Evolutionary conservation across 1,140 invertebrate genomes (phyloP), one percentile per base, ranked within the genome.

Genomic region (Venturia canescens): DNA sequence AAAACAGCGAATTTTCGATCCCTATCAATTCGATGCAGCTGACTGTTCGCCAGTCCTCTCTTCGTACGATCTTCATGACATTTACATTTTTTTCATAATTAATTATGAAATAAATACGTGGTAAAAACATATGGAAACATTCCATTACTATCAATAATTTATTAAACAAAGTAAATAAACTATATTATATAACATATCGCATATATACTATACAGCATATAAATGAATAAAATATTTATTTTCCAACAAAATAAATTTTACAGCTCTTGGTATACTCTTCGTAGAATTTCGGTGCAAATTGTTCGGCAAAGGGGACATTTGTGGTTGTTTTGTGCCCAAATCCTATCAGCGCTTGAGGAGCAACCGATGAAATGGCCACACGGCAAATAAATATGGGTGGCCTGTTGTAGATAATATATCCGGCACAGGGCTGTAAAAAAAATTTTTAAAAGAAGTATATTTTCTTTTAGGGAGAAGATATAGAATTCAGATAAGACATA

Each of bases 391-490:
- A 34, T 69, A 69, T 69, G 67, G 15, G 67, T 69, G 11, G 67
- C 67, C 16, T 4, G 26, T n/a, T 69, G 26, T 29, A 16, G 6
- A 6, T 31, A 34, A 16, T 31, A 69, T 1, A 69, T 29, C 18
- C 29, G 26, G 67, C 67, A 69, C 16, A 31, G 26, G 3, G 29
- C 67, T 69, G 15, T 69, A 69, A 69, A 69, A 69, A n/a, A 69
- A 69, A 38, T 53, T 31, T 38, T 69, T 18, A 69, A 27, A 69
- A 69, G 67, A 29, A 69, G 67, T 69, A 69, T 31, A 69, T 7
- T 18, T 69, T n/a, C 26, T 69, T 69, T 69, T 31, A n/a, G n/a
- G n/a, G n/a, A n/a, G n/a, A 67, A n/a, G 16, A 27, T 29, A 67
- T 29, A 31, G 9, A 7, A 34, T 69, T 69, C 9, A 31, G 67